Base-by-base conservation (phyloP, 2,113 vertebrate genomes). In the Osmerus mordax region DNA sequence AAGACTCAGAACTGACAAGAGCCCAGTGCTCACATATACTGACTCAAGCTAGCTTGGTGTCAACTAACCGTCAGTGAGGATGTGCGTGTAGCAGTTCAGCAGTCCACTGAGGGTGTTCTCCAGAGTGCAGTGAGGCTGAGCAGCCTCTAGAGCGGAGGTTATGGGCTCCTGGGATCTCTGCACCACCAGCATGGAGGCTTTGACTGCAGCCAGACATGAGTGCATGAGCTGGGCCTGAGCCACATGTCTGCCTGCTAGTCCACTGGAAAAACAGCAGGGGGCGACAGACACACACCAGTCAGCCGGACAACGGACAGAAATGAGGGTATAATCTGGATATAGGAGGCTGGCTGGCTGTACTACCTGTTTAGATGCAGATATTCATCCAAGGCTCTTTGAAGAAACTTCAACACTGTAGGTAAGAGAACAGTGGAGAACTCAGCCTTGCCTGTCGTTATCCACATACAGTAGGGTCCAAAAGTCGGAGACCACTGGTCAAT, bases 171-270 rank as follows among this genome's bases (percentile, higher is more conserved):
- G 92, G 18, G 90, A 84, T 74, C 92, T 96, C 89, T 98, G 96
- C 51, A 96, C 80, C 70, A 98, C 88, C 73, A 92, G 84, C 92
- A 98, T 93, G 47, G 95, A 95, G 68, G 95, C 87, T 88, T 96
- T 95, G 71, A 98, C 90, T 0, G 88, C 91, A 52, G 91, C 84
- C 80, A 97, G 78, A 67, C 95, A 94, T 71, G 93, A 94, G 0
- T 95, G 93, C 96, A 98, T 97, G 52, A 93, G 81, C 80, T 92
- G 92, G 54, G 94, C 94, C 86, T 97, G 95, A 78, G 92, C 93
- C 47, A 98, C 89, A 67, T 84, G 90, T 80, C 94, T 93, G 70
- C 96, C 96, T 64, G 84, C 47, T 58, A 94, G 91, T 71, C 84
- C 92, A 75, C 96, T 98, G 19, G 14, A 55, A 21, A 15, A 3